Percentiles rank a stretch among this genome's conserved stretches.
Evolutionary conservation across 2,888 invertebrate species (phyloP).

Genomic region (Agrotis clavis): DNA sequence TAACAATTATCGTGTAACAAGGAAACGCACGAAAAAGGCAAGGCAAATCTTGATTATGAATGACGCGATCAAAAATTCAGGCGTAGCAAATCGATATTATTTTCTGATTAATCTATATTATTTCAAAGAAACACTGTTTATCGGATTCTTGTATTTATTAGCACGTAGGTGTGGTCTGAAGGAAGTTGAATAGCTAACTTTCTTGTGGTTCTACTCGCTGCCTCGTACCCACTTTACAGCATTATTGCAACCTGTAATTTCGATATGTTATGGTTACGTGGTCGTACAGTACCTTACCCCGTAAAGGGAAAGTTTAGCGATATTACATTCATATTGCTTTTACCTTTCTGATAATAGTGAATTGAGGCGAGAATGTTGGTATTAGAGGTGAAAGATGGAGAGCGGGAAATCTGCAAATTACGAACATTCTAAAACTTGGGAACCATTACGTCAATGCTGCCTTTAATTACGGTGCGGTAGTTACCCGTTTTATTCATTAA

Average conservation of each 20-base stretch:
- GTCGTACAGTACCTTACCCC: constrained; percentile 23
- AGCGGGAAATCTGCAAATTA: constrained; percentile 17
- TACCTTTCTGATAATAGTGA: constrained; percentile 18
- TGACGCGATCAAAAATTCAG: constrained; percentile 8
- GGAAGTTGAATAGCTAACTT: constrained; percentile 49
- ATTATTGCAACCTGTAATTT: constrained; percentile 49
- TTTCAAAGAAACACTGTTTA: constrained; percentile 11
- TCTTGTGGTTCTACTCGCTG: constrained; percentile 31
- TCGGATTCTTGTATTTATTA: constrained; percentile 12
- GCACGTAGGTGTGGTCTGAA: constrained; percentile 23
- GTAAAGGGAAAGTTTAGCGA: constrained; percentile 51
- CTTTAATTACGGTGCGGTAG: not conserved
- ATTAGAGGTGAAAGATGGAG: constrained; percentile 17
- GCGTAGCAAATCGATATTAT: not conserved
- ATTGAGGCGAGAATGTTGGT: constrained; percentile 8
- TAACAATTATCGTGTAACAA: constrained; percentile 50
- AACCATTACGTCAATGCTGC: not conserved
- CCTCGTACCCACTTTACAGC: constrained; percentile 34
- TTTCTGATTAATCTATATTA: not conserved
- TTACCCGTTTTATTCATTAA: not conserved
- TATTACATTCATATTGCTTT: constrained; percentile 39
- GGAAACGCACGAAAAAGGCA: constrained; percentile 52
- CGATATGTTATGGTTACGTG: constrained; percentile 55
- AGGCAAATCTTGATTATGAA: constrained; percentile 23
- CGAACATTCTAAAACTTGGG: not conserved